Evolutionary conservation across 2,888 invertebrate species (phyloP).

Genomic region (Hypercompe scribonia): DNA sequence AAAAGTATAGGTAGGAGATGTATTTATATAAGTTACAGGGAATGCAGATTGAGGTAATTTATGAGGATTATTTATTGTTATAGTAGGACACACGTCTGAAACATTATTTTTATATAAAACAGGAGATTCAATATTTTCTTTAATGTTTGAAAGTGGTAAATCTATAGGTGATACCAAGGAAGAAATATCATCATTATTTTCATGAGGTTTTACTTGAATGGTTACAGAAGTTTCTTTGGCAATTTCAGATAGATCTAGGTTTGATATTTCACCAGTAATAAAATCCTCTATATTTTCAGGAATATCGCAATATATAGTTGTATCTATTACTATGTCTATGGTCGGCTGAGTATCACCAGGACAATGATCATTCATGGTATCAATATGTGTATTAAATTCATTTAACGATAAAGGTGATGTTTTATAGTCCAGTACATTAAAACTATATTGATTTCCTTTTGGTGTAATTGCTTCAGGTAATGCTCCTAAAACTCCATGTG

Average conservation of each 20-base stretch:
- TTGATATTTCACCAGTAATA: background rate
- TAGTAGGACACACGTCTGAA: background rate
- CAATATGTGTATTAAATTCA: background rate
- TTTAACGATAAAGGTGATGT: background rate
- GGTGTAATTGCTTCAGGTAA: conserved; percentile 6
- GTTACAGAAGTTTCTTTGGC: background rate
- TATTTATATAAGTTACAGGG: conserved; percentile 14
- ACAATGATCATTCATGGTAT: background rate
- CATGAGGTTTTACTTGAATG: background rate
- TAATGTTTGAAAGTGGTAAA: background rate
- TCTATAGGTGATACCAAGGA: background rate
- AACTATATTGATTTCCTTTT: background rate
- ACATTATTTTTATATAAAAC: background rate
- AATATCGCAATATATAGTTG: background rate
- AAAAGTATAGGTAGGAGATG: conserved; percentile 8
- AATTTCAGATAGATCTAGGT: background rate
- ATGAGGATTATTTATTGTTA: background rate
- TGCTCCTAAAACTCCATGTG: background rate
- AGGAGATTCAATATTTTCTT: background rate
- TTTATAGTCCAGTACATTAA: background rate
- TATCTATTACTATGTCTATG: background rate
- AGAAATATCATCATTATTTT: background rate
- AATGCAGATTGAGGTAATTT: background rate
- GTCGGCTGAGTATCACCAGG: background rate
- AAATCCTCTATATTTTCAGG: background rate